Evolutionary conservation across 92 coral and sea anemone genomes (phyloP), one percentile per base, ranked within the genome.

Genomic region (Bergia puertoricense): DNA sequence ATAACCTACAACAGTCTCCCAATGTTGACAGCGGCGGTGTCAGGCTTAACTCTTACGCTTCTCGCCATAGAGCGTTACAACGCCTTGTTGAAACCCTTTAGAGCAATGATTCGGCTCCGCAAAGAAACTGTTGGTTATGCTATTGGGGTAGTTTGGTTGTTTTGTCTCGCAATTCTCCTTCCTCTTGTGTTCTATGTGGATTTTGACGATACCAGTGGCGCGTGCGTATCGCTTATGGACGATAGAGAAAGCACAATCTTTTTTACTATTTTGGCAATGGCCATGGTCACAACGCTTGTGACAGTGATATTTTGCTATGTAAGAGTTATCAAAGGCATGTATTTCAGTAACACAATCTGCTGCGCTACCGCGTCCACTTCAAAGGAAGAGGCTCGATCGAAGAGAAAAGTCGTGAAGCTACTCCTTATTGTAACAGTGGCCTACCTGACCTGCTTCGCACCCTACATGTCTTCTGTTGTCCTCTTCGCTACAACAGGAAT

Each of bases 51-150:
- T 14, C 87, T 92, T 4, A 91, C 94, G 15, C 46, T 94, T 30
- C 76, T 94, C 1, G 97, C 97, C 3, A 66, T 91, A 2, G 97
- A 94, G 45, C 91, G 97, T 6, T 92, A 94, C 86, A 87, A 94
- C 69, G 97, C 97, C 8, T 38, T 94, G 10, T 51, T 94, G 72
- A 93, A 91, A 42, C 95, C 97, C 0, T 86, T 94, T 89, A 22
- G 85, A 3, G 67, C 86, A 2, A 83, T 57, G 46, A 65, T 89
- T 11, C 86, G 92, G 1, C 88, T 94, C 2, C 76, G 80, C 9
- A 23, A 40, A 23, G 95, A 93, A 74, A 88, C 86, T 51, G 90
- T 94, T 2, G 80, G 82, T 76, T 79, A 88, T 14, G 94, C 88
- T 23, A 57, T 93, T 51, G 68, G 81, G 5, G 59, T 74, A 15